Evolutionary conservation across 2,888 invertebrate genomes (phyloP).

Genomic region (Diadegma fenestrale): DNA sequence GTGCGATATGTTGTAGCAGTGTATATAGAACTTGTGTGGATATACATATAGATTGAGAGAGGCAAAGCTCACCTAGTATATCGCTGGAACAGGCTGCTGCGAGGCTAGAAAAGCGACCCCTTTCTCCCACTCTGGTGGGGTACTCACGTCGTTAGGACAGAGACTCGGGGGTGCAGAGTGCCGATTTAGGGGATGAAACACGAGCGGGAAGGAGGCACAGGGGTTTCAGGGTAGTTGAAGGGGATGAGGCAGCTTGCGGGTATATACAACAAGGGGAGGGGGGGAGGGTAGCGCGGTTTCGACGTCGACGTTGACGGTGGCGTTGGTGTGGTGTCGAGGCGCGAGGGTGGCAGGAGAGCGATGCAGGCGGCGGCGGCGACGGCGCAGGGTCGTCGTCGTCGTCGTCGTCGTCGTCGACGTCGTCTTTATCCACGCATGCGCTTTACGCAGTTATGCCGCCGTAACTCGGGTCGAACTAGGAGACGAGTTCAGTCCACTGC

Average conservation of each 20-base stretch:
- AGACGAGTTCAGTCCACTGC: constrained; percentile 80
- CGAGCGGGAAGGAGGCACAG: constrained; percentile 71
- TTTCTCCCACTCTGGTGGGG: constrained; percentile 41
- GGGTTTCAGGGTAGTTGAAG: constrained; percentile 65
- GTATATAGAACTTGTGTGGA: neutral
- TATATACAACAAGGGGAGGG: constrained; percentile 39
- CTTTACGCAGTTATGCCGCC: constrained; percentile 64
- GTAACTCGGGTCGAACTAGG: constrained; percentile 83
- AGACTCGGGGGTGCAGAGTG: constrained; percentile 75
- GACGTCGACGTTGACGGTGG: constrained; percentile 70
- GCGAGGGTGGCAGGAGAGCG: constrained; percentile 61
- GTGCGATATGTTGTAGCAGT: constrained; percentile 12
- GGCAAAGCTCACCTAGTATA: constrained; percentile 55
- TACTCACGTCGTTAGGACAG: constrained; percentile 69
- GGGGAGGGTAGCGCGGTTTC: constrained; percentile 66
- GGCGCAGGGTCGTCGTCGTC: constrained; percentile 76
- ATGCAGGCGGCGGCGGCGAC: constrained; percentile 77
- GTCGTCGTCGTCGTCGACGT: constrained; percentile 62
- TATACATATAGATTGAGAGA: constrained; percentile 12
- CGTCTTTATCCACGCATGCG: constrained; percentile 80
- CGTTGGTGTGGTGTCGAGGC: constrained; percentile 66
- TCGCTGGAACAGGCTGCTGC: constrained; percentile 44
- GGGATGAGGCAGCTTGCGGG: constrained; percentile 43
- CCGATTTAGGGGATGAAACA: constrained; percentile 83
- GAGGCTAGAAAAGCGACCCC: constrained; percentile 35